These are phyloP conservation scores for Mizuhopecten yessoensis DNA, from an alignment of 1,140 invertebrate genomes.

Conservation along the genomic window DNA sequence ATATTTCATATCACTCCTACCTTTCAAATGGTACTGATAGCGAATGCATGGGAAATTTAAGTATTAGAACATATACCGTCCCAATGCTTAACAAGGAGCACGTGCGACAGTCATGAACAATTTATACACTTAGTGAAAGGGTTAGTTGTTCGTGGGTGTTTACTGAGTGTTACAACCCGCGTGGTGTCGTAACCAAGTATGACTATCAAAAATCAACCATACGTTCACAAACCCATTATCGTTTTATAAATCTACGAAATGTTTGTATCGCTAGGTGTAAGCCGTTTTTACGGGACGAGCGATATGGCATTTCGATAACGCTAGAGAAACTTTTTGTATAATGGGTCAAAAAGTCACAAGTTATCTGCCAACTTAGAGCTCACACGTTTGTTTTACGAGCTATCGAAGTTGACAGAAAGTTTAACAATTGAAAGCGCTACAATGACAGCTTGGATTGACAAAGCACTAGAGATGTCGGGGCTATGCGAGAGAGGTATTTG, in stretches of 20 bases:
- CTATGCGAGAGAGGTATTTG: background rate
- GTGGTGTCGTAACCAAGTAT: background rate
- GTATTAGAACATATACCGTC: no score
- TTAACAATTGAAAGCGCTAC: no score
- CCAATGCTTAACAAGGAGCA: no score
- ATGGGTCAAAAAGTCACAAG: background rate
- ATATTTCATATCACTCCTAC: no score
- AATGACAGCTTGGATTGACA: background rate
- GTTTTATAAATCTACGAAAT: slow-evolving; percentile 36
- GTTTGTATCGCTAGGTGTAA: background rate
- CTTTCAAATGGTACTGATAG: no score
- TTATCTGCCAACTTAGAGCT: background rate
- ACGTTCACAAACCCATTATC: slow-evolving; percentile 6
- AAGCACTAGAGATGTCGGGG: background rate
- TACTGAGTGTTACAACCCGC: no score
- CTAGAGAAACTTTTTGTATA: background rate
- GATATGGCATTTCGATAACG: background rate
- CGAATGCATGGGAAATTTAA: no score
- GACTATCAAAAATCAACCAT: background rate
- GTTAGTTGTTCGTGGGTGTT: no score
- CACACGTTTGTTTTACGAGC: slow-evolving; percentile 22
- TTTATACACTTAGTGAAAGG: no score
- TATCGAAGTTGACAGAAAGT: background rate
- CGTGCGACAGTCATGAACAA: no score
- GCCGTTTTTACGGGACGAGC: background rate